Evolutionary conservation across 2,888 invertebrate species (phyloP).

Genomic region (Eristalinus aeneus): DNA sequence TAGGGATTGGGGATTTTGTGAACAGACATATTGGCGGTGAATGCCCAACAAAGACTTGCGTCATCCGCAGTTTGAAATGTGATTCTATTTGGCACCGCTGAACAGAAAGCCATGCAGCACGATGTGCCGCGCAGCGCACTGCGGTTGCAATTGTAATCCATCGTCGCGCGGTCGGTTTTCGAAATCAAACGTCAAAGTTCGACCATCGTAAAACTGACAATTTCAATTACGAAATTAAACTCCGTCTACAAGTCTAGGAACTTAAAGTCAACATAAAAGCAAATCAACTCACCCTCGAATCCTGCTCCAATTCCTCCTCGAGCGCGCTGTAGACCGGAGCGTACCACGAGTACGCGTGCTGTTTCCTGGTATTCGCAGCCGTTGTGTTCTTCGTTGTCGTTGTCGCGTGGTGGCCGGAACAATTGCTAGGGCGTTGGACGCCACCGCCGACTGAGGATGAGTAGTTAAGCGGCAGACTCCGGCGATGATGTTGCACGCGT

Average conservation of each 20-base stretch:
- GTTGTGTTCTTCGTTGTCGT: conserved; percentile 70
- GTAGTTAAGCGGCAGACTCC: conserved; percentile 78
- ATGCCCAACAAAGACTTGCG: neutral
- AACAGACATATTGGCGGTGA: neutral
- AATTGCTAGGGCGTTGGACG: conserved; percentile 39
- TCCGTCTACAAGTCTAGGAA: no score
- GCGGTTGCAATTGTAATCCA: no score
- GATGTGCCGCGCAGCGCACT: neutral
- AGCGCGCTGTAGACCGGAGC: conserved; percentile 80
- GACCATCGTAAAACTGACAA: neutral
- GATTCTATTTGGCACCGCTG: neutral
- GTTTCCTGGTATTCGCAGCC: conserved; percentile 78
- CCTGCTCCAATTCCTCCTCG: conserved; percentile 81
- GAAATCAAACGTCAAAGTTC: no score
- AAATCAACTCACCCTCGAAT: conserved; percentile 78
- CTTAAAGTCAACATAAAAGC: neutral
- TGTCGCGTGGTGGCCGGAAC: conserved; percentile 52
- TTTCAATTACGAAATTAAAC: neutral
- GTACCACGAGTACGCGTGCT: conserved; percentile 81
- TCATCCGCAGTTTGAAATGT: neutral
- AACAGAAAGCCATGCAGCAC: neutral
- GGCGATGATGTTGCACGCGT: conserved; percentile 76
- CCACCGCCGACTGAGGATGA: conserved; percentile 37
- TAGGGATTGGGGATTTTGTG: neutral
- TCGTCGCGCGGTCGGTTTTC: no score